Evolutionary conservation across 2,113 vertebrate species (phyloP), one percentile per base, ranked within the genome.

Genomic region (Sinocyclocheilus maitianheensis): DNA sequence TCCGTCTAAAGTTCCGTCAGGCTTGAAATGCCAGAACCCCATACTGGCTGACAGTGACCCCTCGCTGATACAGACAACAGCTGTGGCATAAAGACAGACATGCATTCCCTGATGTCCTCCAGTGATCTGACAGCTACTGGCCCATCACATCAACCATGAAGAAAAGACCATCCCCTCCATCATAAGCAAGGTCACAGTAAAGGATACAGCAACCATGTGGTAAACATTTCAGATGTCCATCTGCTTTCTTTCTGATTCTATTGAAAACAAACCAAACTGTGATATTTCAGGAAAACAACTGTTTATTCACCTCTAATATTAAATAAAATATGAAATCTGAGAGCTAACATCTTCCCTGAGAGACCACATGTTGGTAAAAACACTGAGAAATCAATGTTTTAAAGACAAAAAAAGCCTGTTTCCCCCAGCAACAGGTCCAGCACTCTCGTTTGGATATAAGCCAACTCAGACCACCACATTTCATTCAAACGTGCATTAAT

Each of bases 1-100:
- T 46, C 43, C 43, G 67, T 30, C 55, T 85, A 79, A 90, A 86
- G 76, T 84, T 87, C 85, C 92, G 91, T 89, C 88, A 90, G 72
- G 87, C 88, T 92, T 90, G 89, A 92, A 94, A 94, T 93, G 92
- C 90, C 93, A 93, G 60, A 72, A 89, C 90, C 85, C 88, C 89
- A 90, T 87, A 80, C 75, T 37, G 43, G 75, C 67, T 60, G 87
- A 88, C 87, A 87, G 84, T 84, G 86, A 86, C 90, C 86, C 89
- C 83, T 87, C 4, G 48, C 77, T 86, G 69, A 62, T 63, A 62
- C 24, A 10, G 40, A 63, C 74, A 48, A 76, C 16, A 18, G 62
- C 16, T 81, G 84, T 1, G 60, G 75, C 3, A 53, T 53, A 53
- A 77, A 53, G 74, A 77, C 53, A 88, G 85, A 77, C 89, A 85